phyloP scores from a whole-genome alignment of 2,797 vertebrate species.

The Loriculus beryllinus region DNA sequence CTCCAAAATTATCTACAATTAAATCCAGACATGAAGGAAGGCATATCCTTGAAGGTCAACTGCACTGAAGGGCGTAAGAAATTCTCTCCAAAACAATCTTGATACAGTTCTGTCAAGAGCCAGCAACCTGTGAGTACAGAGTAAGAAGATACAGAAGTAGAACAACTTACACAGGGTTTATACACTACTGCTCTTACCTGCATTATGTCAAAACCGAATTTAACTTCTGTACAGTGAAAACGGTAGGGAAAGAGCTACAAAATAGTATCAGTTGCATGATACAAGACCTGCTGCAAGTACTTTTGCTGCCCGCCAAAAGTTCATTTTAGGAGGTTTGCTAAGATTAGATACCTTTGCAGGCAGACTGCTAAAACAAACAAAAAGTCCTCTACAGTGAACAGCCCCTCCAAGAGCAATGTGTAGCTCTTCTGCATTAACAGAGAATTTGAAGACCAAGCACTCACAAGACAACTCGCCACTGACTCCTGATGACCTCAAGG shows the following conservation, averaged over 20 bases:
- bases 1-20: conserved; percentile 24
- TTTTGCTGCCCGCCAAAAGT: background rate
- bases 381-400: background rate
- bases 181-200: background rate
- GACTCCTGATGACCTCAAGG: background rate
- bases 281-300: background rate
- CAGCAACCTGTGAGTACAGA: background rate
- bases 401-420: fast-evolving
- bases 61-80: background rate
- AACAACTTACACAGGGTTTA: background rate
- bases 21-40: conserved; percentile 33
- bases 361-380: background rate
- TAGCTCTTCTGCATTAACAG: background rate
- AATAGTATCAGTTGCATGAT: background rate
- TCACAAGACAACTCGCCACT: background rate
- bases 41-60: background rate
- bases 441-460: background rate
- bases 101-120: background rate
- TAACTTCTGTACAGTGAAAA: background rate
- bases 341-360: background rate
- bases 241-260: background rate
- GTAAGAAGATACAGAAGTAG: background rate
- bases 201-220: background rate
- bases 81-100: background rate
- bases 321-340: background rate